Evolutionary conservation across 2,888 invertebrate species (phyloP), one percentile per base, ranked within the genome.

Genomic region (Dasysyrphus albostriatus): DNA sequence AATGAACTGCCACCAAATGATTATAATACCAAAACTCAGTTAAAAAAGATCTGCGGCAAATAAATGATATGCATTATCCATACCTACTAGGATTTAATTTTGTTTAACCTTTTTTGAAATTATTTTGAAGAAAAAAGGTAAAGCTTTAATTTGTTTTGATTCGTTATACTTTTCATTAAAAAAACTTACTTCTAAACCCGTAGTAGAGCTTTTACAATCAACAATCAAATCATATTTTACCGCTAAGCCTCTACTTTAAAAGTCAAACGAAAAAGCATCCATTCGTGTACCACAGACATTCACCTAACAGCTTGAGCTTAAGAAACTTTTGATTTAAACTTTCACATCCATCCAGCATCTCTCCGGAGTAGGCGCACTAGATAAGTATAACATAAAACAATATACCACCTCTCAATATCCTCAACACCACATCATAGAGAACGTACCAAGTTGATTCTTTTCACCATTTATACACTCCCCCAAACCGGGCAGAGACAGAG

Each of bases 301-400:
- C 14, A 44, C 44, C n/a, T n/a, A n/a, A 44, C 44, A 44, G 6
- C 44, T 44, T 1, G 14, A 42, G 14, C 14, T 42, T 14, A 42
- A 7, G 44, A n/a, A 44, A n/a, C 44, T 44, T 44, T 44, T 34
- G 29, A 34, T 56, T 9, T 1, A n/a, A 56, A 34, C 19, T 32
- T 32, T 56, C 32, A 32, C n/a, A 34, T 34, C 16, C 7, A 34
- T 49, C 49, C 6, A 16, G 5, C 16, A 34, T 37, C 34, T 37
- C 16, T 58, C 16, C 3, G 16, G 58, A 58, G 58, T 58, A 34
- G 58, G 58, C 58, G 58, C 58, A 58, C 56, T 58, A 58, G n/a
- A 10, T 58, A 10, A 16, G 34, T 6, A 10, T 34, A 37, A 12
- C 16, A 16, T 19, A 6, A 10, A 16, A 37, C 12, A 37, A 37